Evolutionary conservation across 2,888 invertebrate genomes (phyloP), one percentile per base, ranked within the genome.

Genomic region (Hydriomena furcata): DNA sequence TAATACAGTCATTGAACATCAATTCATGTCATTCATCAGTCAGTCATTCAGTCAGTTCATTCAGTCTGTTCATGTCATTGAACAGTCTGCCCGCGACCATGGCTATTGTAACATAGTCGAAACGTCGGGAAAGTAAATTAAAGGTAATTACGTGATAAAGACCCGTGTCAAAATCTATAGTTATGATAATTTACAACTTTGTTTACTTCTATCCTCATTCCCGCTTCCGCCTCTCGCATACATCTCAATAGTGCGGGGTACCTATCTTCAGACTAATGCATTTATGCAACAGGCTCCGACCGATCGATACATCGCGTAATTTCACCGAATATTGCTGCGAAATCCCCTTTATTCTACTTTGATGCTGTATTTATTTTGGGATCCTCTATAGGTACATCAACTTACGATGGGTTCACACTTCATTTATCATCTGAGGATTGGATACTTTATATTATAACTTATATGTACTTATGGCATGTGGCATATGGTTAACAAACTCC

Each of bases 251-350:
- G 74, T 68, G 76, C 77, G 81, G 83, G 84, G 85, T 82, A 84
- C 82, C 84, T 86, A 84, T 83, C 88, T 86, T 84, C 85, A 82
- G 83, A 59, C 86, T 89, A 89, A 89, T 89, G 88, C 89, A 89
- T 89, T 89, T 84, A 89, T 89, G 87, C 88, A 89, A 76, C 81
- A 89, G 84, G 69, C 78, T 64, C 73, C 63, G 65, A 55, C 72
- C 23, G 85, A 82, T 88, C 88, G 87, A 87, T 85, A 76, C 78
- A 63, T 64, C 73, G 76, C 77, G 84, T 82, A 82, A 85, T 85
- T 84, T 81, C 76, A 73, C 80, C 71, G 77, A 79, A 81, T 79
- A 82, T 77, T 73, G 71, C 70, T 65, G 69, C 71, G 71, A 70
- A 59, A 63, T 64, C 60, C 63, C 66, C 68, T 68, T 73, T 70